Evolutionary conservation across 1,140 invertebrate species (phyloP).

Genomic region (Sarcophaga peregrina): DNA sequence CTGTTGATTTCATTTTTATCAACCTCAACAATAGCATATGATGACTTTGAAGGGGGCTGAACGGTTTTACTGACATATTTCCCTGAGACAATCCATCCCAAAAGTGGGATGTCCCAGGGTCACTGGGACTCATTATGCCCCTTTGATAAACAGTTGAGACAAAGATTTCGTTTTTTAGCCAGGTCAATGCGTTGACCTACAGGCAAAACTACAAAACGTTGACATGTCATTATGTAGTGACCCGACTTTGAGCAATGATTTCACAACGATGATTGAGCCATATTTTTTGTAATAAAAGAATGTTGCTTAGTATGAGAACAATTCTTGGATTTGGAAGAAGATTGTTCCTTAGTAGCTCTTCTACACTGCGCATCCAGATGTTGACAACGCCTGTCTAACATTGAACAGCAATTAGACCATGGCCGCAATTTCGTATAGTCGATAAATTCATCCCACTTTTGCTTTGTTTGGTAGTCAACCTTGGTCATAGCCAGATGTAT

Average conservation of each 20-base stretch:
- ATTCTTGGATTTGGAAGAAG: not conserved
- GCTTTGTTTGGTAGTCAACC: not conserved
- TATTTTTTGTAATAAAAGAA: not conserved
- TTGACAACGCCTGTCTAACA: slow-evolving; percentile 30
- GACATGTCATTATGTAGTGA: not conserved
- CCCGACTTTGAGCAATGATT: not conserved
- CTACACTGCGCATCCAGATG: slow-evolving; percentile 7
- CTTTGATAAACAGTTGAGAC: slow-evolving; percentile 8
- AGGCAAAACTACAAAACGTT: not conserved
- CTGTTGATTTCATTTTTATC: not conserved
- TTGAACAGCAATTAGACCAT: not conserved
- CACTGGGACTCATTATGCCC: not conserved
- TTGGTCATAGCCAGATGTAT: slow-evolving; percentile 24
- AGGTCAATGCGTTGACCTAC: slow-evolving; percentile 8
- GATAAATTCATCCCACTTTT: slow-evolving; percentile 23
- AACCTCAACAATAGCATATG: too few species aligned
- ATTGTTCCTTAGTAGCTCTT: not conserved
- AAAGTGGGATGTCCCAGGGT: slow-evolving; percentile 44
- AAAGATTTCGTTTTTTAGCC: slow-evolving; percentile 10
- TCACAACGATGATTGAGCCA: not conserved
- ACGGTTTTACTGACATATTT: not conserved
- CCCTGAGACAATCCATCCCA: slow-evolving; percentile 55
- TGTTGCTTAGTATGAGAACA: not conserved
- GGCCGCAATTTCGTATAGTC: not conserved
- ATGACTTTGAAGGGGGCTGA: not conserved